Evolutionary conservation across 2,113 vertebrate genomes (phyloP), one percentile per base, ranked within the genome.

Genomic region (Pygoscelis adeliae): DNA sequence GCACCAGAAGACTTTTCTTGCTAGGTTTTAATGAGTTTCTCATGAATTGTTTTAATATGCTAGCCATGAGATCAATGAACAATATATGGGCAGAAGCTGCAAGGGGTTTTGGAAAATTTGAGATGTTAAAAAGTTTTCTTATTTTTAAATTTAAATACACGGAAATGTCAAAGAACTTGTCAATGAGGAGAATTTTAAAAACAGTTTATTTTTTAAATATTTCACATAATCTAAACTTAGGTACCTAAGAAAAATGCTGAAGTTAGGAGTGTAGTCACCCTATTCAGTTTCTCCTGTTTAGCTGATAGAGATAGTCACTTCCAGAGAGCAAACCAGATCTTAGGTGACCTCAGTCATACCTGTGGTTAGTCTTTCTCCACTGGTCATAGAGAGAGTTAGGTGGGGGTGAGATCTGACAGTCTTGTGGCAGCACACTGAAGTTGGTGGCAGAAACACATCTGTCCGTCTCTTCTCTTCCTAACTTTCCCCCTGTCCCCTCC

Each of bases 1-100:
- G 82, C 40, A 79, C 79, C 93, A 95, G 50, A 83, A 90, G 79
- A 96, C 47, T 90, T 95, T 49, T 90, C 87, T 93, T 73, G 52
- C 56, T 83, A 72, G 83, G 36, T 73, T 96, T 96, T 89, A 59
- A 66, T 92, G 82, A 82, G 84, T 56, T 32, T 44, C 81, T 96
- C 47, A 17, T 44, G 34, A 52, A 63, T 73, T 52, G 93, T 83
- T 94, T 89, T 92, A 90, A 69, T 66, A 83, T 83, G 49, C 78
- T 70, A 52, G 70, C 79, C 83, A 11, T 34, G 36, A 78, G 59
- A 63, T 67, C 65, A 32, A 17, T 55, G 77, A 74, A 82, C 73
- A 95, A 58, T 69, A 30, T 29, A 52, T 55, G 69, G 47, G 52
- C 83, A 97, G 86, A 72, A 96, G 50, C 47, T 9, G 2, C 46